A percentile compares a stretch with the other conserved stretches of the same genome.
Evolutionary conservation across 2,888 invertebrate species (phyloP).

Genomic region (Alloplasta piceator): DNA sequence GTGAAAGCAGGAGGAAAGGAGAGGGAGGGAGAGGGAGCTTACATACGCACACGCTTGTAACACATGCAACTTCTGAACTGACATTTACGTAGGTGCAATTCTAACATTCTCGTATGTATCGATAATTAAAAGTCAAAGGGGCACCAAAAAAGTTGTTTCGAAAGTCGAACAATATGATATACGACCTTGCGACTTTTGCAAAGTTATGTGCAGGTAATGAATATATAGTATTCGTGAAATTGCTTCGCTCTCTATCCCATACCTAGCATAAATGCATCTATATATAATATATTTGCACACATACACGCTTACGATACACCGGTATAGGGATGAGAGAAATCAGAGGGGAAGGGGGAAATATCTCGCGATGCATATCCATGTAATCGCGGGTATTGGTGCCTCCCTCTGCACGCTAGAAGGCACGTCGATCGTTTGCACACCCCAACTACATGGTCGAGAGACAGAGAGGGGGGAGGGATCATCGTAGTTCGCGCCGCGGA

Average conservation of each 20-base stretch:
- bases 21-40: not conserved
- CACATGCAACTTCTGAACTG: slow-evolving; percentile 38
- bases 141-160: too few relatives aligned
- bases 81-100: slow-evolving; percentile 27
- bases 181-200: slow-evolving; percentile 18
- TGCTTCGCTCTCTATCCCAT: not conserved
- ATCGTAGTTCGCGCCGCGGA: slow-evolving; percentile 66
- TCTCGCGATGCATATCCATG: not conserved
- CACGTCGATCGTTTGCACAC: slow-evolving; percentile 2
- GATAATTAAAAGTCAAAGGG: slow-evolving; percentile 1
- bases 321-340: not conserved
- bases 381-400: not conserved
- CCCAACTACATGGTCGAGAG: not conserved
- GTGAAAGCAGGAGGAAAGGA: too few relatives aligned
- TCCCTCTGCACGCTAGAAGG: not conserved
- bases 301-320: not conserved
- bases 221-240: slow-evolving; percentile 13
- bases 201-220: not conserved
- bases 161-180: not conserved
- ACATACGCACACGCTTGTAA: slow-evolving; percentile 13
- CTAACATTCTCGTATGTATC: not conserved
- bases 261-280: not conserved
- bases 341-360: slow-evolving; percentile 10
- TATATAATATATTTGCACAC: not conserved
- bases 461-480: slow-evolving; percentile 51